These are phyloP conservation scores for Caenorhabditis japonica DNA, from an alignment of 2,888 invertebrate species.

Conservation along the genomic window DNA sequence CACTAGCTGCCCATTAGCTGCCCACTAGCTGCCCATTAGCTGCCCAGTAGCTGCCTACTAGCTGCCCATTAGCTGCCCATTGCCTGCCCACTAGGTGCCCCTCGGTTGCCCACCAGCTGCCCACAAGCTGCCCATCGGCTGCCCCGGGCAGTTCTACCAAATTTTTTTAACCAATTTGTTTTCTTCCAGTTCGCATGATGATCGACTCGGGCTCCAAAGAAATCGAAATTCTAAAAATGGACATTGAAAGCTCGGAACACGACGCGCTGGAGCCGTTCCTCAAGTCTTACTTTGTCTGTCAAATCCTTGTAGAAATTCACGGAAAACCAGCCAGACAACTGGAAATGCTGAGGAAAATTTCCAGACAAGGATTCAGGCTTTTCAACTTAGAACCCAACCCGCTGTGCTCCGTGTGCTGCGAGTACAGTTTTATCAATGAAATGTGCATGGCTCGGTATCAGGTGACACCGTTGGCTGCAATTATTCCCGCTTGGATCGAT, in stretches of 20 bases:
- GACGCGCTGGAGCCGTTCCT: conserved; percentile 38
- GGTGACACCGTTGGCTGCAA: conserved; percentile 35
- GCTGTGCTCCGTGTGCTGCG: conserved; percentile 24
- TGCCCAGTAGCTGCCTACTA: no score
- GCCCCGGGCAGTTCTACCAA: no score
- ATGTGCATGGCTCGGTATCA: conserved; percentile 35
- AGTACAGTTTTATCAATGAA: conserved; percentile 47
- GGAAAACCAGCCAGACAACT: conserved; percentile 29
- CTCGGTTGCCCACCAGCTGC: no score
- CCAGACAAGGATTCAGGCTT: conserved; percentile 46
- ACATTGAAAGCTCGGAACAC: conserved; percentile 47
- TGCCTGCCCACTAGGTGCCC: no score
- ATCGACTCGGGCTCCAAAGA: conserved; percentile 30
- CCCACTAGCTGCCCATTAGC: no score
- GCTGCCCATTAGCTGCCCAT: no score
- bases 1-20: no score
- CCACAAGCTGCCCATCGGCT: no score
- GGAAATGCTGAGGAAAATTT: conserved; percentile 33
- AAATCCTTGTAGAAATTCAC: conserved; percentile 52
- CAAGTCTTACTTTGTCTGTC: conserved; percentile 31
- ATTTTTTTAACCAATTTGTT: background rate
- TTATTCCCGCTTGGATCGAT: conserved; percentile 16
- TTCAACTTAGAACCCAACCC: conserved; percentile 50
- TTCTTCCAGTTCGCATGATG: conserved; percentile 29
- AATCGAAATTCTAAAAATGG: conserved; percentile 50